A percentile compares a stretch with the other conserved stretches of the same genome.
Conservation (phyloP, 2,888 invertebrate genomes). For the Tholera decimalis region DNA sequence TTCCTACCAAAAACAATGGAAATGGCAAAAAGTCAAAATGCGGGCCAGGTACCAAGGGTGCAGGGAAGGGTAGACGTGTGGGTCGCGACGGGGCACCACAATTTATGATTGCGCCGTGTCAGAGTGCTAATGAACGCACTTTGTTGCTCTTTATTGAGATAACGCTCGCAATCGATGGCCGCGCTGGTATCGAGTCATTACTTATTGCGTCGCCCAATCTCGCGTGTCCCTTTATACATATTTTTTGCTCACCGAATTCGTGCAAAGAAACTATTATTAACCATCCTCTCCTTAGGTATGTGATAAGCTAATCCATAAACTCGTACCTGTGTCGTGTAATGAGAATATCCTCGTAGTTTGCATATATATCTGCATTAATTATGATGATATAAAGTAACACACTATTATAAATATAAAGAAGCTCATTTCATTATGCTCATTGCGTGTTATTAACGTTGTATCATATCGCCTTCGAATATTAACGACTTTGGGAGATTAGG, state of each 20-base stretch:
- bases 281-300: conserved; percentile 71
- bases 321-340: conserved; percentile 73
- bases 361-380: conserved; percentile 69
- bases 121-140: conserved; percentile 91
- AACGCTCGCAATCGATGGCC: conserved; percentile 86
- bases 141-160: conserved; percentile 91
- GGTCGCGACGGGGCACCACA: conserved; percentile 89
- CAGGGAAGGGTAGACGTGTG: conserved; percentile 84
- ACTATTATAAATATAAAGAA: conserved; percentile 64
- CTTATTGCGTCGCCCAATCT: conserved; percentile 85
- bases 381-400: conserved; percentile 60
- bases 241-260: conserved; percentile 82
- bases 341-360: conserved; percentile 72
- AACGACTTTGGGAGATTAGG: conserved; percentile 61
- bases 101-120: conserved; percentile 91
- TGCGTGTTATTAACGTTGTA: conserved; percentile 70
- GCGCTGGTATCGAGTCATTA: conserved; percentile 82
- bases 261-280: conserved; percentile 86
- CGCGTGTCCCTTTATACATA: conserved; percentile 84
- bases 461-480: conserved; percentile 67
- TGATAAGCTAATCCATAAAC: conserved; percentile 83
- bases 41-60: conserved; percentile 83
- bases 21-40: conserved; percentile 89
- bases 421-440: conserved; percentile 72
- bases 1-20: conserved; percentile 88